phyloP scores from a whole-genome alignment of 2,113 vertebrate genomes.

The Galeopterus variegatus region DNA sequence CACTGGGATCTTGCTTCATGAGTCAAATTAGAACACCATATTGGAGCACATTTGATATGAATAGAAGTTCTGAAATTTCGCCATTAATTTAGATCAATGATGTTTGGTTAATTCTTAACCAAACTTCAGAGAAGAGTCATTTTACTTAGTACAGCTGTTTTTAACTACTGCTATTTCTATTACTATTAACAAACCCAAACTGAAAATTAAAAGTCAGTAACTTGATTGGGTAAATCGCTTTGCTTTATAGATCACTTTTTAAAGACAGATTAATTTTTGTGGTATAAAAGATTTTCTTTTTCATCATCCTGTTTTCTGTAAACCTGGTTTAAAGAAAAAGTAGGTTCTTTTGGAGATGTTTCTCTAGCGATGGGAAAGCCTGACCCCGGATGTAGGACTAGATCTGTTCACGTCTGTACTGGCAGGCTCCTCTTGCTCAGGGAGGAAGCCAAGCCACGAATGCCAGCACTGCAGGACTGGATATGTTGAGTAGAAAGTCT shows the following conservation, averaged over 20 bases:
- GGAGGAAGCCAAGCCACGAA: not conserved
- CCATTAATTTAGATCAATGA: not conserved
- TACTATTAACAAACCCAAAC: not conserved
- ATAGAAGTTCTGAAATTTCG: slow-evolving; percentile 29
- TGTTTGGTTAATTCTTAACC: not conserved
- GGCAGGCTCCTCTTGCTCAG: not conserved
- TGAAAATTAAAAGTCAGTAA: not conserved
- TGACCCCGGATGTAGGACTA: fast-evolving
- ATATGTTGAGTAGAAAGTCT: not conserved
- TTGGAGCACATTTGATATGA: not conserved
- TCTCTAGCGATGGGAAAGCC: not conserved
- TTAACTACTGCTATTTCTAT: not conserved
- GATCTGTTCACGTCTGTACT: not conserved
- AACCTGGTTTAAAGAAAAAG: not conserved
- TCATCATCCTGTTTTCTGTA: not conserved
- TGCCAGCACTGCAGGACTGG: not conserved
- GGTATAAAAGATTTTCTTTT: not conserved
- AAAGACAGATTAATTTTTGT: not conserved
- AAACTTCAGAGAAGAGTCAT: not conserved
- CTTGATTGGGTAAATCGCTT: not conserved
- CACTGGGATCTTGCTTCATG: slow-evolving; percentile 32
- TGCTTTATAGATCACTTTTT: not conserved
- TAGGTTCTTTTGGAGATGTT: not conserved
- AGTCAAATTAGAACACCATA: not conserved
- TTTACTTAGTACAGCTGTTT: slow-evolving; percentile 22